Percentiles rank a stretch among this genome's conserved stretches.
phyloP scores from a whole-genome alignment of 2,797 vertebrate genomes.

The Pantherophis alleghaniensis region DNA sequence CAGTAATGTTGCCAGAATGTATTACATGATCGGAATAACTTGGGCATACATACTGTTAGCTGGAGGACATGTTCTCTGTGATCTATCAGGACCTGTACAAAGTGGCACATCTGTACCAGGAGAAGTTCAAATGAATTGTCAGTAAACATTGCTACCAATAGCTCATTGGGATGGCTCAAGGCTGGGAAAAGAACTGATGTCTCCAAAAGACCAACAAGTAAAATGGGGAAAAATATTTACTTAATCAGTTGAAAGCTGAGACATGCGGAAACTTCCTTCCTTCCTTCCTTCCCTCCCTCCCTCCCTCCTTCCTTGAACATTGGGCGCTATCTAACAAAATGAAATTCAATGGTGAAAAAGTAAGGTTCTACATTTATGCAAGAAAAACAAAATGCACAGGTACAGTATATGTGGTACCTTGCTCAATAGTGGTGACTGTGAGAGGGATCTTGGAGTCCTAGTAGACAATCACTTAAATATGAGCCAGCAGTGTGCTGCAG shows the following conservation, averaged over 20 bases:
- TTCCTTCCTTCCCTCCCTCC: not conserved
- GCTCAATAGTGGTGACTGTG: too few relatives aligned
- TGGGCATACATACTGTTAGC: not conserved
- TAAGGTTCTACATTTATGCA: too few relatives aligned
- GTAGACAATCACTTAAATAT: too few relatives aligned
- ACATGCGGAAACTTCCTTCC: not conserved
- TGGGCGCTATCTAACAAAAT: too few relatives aligned
- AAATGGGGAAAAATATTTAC: not conserved
- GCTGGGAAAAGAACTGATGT: not conserved
- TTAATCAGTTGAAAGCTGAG: not conserved
- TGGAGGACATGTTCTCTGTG: not conserved
- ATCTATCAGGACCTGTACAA: not conserved
- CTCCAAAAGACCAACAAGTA: not conserved
- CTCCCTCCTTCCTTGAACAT: not conserved
- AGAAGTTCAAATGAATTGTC: not conserved
- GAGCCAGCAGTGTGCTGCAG: too few relatives aligned
- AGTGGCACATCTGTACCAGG: not conserved
- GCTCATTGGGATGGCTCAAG: not conserved
- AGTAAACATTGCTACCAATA: not conserved
- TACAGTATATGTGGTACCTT: too few relatives aligned
- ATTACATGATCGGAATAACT: not conserved
- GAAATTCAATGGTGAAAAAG: too few relatives aligned
- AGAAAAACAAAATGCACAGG: too few relatives aligned
- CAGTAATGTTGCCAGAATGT: not conserved
- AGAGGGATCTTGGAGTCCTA: too few relatives aligned